A percentile compares a stretch with the other conserved stretches of the same genome.
phyloP scores from a whole-genome alignment of 1,140 invertebrate genomes.

The Harpegnathos saltator region DNA sequence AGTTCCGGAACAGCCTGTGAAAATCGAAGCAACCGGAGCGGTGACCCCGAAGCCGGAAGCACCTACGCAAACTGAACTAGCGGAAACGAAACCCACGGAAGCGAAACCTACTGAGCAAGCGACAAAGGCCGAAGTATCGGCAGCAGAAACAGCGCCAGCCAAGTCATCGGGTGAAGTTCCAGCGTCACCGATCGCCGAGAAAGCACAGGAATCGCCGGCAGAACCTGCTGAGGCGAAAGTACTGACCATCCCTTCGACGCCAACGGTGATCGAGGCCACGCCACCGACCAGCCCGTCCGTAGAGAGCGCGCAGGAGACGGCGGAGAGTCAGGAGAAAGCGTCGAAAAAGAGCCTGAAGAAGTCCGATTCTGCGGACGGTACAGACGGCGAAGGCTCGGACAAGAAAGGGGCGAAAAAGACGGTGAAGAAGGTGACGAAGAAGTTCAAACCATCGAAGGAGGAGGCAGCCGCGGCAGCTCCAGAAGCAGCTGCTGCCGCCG shows the following conservation, averaged over 20 bases:
- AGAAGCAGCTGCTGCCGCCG: neutral
- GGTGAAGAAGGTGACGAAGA: conserved; percentile 79
- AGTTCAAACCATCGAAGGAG: conserved; percentile 74
- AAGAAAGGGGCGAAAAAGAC: conserved; percentile 78
- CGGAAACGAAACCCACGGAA: neutral
- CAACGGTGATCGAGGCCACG: conserved; percentile 78
- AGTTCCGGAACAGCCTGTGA: neutral
- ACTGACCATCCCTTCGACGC: conserved; percentile 75
- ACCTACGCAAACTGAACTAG: neutral
- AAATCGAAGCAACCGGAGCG: neutral
- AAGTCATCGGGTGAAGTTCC: conserved; percentile 39
- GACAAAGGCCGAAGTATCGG: neutral
- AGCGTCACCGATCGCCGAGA: neutral
- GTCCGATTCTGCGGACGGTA: conserved; percentile 27
- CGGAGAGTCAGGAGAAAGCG: conserved; percentile 43
- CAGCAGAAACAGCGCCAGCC: conserved; percentile 12
- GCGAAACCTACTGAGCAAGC: neutral
- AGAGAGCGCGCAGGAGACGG: conserved; percentile 28
- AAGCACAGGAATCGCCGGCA: neutral
- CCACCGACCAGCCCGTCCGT: conserved; percentile 78
- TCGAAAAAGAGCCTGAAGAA: conserved; percentile 59
- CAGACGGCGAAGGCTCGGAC: conserved; percentile 59
- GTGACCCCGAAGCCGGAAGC: neutral
- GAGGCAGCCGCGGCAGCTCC: conserved; percentile 54
- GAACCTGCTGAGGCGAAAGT: conserved; percentile 70